phyloP scores from a whole-genome alignment of 1,140 invertebrate species.

The Bombus pyrosoma region DNA sequence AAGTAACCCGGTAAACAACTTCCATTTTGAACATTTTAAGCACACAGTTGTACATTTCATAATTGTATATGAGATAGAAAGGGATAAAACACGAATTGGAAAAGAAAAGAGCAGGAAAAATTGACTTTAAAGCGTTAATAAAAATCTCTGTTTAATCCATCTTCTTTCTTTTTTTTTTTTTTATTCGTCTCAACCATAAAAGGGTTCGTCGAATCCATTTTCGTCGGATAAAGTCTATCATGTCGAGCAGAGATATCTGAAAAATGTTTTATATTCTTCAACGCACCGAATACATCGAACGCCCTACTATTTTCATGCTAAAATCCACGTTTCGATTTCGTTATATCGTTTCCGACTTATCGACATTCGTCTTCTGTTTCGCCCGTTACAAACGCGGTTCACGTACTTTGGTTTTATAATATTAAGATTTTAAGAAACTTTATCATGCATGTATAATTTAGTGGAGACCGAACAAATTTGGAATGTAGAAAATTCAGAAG shows the following conservation, averaged over 20 bases:
- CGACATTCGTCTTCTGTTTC: conserved; percentile 12
- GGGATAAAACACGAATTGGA: no score
- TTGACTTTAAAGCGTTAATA: not conserved
- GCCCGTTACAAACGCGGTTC: not conserved
- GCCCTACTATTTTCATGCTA: conserved; percentile 39
- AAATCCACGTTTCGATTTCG: conserved; percentile 33
- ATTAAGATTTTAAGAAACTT: not conserved
- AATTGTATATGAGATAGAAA: not conserved
- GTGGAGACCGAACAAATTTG: not conserved
- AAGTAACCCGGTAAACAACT: not conserved
- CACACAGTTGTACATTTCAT: not conserved
- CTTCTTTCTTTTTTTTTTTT: not conserved
- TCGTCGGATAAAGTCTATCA: conserved; percentile 17
- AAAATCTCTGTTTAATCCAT: not conserved
- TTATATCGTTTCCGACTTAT: conserved; percentile 23
- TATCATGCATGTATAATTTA: not conserved
- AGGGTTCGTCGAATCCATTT: conserved; percentile 26
- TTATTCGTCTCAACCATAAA: not conserved
- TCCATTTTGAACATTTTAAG: not conserved
- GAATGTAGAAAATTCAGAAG: no score
- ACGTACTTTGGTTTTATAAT: no score
- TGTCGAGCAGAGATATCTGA: not conserved
- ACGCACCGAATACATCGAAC: conserved; percentile 17
- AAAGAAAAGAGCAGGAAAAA: no score
- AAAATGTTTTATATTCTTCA: conserved; percentile 40